phyloP scores from a whole-genome alignment of 1,140 invertebrate species.

The Drosophila biarmipes region DNA sequence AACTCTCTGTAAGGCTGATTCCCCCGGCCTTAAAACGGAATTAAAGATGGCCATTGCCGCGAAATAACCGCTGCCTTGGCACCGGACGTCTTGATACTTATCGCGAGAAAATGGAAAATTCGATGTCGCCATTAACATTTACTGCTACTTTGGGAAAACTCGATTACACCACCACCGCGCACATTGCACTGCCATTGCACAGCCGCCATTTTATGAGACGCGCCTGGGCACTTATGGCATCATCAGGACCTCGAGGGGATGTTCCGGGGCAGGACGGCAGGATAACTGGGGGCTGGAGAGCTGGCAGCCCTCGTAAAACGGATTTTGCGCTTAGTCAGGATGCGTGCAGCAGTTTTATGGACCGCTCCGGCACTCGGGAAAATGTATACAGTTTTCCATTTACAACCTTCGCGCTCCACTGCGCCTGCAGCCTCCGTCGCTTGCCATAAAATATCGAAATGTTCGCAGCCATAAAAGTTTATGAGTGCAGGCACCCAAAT shows the following conservation, averaged over 20 bases:
- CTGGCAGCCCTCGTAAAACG: constrained; percentile 61
- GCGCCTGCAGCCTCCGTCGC: constrained; percentile 53
- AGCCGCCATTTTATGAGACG: constrained; percentile 74
- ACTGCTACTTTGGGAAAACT: constrained; percentile 80
- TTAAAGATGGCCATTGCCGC: constrained; percentile 62
- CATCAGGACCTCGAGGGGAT: constrained; percentile 49
- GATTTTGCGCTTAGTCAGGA: constrained; percentile 78
- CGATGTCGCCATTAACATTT: constrained; percentile 82
- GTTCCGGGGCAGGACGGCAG: constrained; percentile 7
- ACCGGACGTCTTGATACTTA: constrained; percentile 81
- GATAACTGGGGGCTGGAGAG: constrained; percentile 31
- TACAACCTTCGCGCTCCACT: constrained; percentile 65
- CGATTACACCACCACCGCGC: constrained; percentile 59
- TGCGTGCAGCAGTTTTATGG: constrained; percentile 57
- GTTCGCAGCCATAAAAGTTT: constrained; percentile 71
- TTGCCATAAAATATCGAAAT: constrained; percentile 70
- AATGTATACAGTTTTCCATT: constrained; percentile 78
- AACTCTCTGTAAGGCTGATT: constrained; percentile 7
- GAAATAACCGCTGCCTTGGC: constrained; percentile 50
- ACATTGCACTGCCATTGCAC: constrained; percentile 46
- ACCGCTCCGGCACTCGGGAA: constrained; percentile 60
- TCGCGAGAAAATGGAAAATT: constrained; percentile 82
- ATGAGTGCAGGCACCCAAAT: constrained; percentile 59
- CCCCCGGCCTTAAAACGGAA: constrained; percentile 38
- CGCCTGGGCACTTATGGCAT: constrained; percentile 79